Conservation (phyloP, 1,140 invertebrate species). For the Drosophila watanabei region DNA sequence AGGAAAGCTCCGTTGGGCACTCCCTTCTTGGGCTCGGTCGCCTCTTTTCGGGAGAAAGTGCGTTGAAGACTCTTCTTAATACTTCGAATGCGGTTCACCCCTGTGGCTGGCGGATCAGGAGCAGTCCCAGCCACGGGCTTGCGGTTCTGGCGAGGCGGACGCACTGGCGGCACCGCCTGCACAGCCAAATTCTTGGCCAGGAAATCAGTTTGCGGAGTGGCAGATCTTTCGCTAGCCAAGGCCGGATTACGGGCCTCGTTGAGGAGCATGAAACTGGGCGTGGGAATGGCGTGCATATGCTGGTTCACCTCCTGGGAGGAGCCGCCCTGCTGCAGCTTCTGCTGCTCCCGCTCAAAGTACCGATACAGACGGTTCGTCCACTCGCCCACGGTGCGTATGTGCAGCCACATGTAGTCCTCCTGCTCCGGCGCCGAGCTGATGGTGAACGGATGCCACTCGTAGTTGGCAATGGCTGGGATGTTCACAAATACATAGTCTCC, state of each 20-base stretch:
- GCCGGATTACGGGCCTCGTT: conserved; percentile 68
- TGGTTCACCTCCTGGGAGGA: conserved; percentile 86
- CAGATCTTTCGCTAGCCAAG: conserved; percentile 19
- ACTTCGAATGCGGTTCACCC: conserved; percentile 83
- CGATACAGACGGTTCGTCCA: conserved; percentile 97
- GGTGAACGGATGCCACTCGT: conserved; percentile 99
- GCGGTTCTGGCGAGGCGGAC: conserved; percentile 82
- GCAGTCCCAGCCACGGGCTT: conserved; percentile 30
- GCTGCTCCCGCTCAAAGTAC: conserved; percentile 94
- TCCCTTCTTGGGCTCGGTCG: conserved; percentile 85
- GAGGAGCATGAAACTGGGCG: conserved; percentile 67
- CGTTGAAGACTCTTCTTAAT: conserved; percentile 87
- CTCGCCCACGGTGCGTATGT: conserved; percentile 96
- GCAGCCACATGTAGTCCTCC: conserved; percentile 96
- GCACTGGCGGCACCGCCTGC: conserved; percentile 54
- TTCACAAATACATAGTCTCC: conserved; percentile 98
- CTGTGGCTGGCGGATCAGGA: conserved; percentile 22
- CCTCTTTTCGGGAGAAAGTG: conserved; percentile 87
- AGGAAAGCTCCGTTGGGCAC: conserved; percentile 88
- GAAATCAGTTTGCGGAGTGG: conserved; percentile 83
- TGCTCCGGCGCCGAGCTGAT: conserved; percentile 98
- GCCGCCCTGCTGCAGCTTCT: conserved; percentile 89
- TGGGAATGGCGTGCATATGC: conserved; percentile 75
- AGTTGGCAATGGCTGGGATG: conserved; percentile 95
- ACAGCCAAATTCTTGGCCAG: conserved; percentile 72